These are phyloP conservation scores for Chascanopsetta lugubris DNA, from an alignment of 2,113 vertebrate genomes.

Conservation along the genomic window DNA sequence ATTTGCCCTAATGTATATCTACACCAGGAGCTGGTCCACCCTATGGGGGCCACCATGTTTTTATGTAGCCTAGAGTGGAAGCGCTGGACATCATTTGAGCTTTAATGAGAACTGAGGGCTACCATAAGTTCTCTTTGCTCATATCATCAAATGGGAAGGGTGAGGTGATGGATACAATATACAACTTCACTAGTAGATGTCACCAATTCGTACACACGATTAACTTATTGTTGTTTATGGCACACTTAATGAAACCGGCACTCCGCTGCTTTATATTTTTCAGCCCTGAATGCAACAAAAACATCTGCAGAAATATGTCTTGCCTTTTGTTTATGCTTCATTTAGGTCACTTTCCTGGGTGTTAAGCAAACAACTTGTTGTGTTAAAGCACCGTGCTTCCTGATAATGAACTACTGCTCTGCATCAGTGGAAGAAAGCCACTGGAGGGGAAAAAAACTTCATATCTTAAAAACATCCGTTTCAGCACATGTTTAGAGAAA, in stretches of 20 bases:
- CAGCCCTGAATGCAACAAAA: not conserved
- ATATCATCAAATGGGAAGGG: not conserved
- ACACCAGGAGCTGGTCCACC: no score
- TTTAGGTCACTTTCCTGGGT: not conserved
- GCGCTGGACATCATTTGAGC: no score
- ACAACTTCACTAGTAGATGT: not conserved
- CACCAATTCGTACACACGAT: no score
- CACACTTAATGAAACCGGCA: not conserved
- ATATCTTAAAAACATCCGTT: constrained; percentile 43
- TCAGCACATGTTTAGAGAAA: constrained; percentile 60
- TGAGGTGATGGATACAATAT: no score
- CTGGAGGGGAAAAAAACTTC: no score
- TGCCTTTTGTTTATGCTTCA: not conserved
- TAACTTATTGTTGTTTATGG: no score
- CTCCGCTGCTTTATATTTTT: not conserved
- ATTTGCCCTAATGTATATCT: no score
- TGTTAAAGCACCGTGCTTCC: constrained; percentile 37
- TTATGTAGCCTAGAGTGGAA: no score
- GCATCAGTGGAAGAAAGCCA: constrained; percentile 35
- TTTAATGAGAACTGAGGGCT: no score
- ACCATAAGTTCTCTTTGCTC: no score
- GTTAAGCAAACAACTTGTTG: constrained; percentile 37
- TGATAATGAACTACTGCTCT: constrained; percentile 37
- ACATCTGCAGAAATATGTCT: not conserved
- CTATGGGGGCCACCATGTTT: no score